Evolutionary conservation across 2,888 invertebrate species (phyloP).

Genomic region (Dryococelus australis): DNA sequence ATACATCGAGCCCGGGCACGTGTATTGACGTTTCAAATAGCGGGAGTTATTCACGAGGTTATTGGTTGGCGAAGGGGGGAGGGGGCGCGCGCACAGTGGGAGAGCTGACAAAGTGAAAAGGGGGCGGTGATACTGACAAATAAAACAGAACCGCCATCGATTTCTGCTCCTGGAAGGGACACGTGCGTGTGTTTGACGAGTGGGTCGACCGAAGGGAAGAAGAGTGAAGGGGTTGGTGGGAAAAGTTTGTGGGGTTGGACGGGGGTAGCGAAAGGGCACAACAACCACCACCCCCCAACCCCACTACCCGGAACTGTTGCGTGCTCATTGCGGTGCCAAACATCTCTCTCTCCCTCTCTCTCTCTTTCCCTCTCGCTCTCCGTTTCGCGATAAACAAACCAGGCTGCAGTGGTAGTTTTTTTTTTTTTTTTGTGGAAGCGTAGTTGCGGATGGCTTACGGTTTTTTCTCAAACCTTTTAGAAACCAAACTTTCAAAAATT

Average conservation of each 20-base stretch:
- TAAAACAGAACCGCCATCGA: constrained; percentile 16
- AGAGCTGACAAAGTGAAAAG: not conserved
- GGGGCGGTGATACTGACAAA: not conserved
- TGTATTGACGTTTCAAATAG: constrained; percentile 16
- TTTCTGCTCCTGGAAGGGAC: not conserved
- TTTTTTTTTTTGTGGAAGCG: no score
- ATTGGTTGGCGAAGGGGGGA: not conserved
- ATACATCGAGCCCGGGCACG: not conserved
- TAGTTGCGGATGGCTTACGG: no score
- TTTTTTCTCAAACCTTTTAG: no score
- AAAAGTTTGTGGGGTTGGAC: no score
- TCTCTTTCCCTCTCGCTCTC: no score
- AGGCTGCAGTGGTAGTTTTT: no score
- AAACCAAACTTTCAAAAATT: no score
- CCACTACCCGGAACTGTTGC: not conserved
- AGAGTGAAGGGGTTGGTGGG: not conserved
- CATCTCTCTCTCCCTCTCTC: no score
- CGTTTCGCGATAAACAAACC: no score
- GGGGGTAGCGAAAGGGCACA: no score
- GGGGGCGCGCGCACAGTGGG: not conserved
- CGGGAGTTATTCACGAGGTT: not conserved
- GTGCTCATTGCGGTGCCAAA: not conserved
- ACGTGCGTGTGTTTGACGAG: constrained; percentile 10
- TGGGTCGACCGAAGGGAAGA: not conserved
- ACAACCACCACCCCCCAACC: no score